Conservation (phyloP, 2,888 invertebrate genomes). For the Tryphoninae sp. region DNA sequence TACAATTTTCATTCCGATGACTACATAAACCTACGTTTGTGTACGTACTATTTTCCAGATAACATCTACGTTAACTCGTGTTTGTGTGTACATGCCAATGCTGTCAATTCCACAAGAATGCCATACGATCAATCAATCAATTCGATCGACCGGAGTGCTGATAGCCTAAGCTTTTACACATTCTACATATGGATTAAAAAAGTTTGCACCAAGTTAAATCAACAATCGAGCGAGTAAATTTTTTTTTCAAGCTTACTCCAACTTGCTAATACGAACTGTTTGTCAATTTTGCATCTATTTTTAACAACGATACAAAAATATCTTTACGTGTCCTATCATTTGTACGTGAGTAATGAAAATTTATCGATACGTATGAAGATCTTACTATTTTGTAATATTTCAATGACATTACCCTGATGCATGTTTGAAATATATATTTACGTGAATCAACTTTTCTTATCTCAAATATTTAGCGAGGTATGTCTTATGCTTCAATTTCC, state of each 20-base stretch:
- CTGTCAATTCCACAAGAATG: constrained; percentile 38
- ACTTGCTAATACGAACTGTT: neutral
- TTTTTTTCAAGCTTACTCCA: neutral
- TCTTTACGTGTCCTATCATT: too few relatives aligned
- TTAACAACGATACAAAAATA: too few relatives aligned
- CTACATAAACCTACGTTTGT: constrained; percentile 27
- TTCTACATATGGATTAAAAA: constrained; percentile 12
- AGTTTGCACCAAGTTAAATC: neutral
- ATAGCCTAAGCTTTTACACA: constrained; percentile 21
- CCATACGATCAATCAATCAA: constrained; percentile 51
- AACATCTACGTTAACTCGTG: neutral
- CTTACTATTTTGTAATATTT: too few relatives aligned
- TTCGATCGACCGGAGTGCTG: constrained; percentile 25
- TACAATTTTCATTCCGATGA: constrained; percentile 13
- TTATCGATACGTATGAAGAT: too few relatives aligned
- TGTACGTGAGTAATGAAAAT: too few relatives aligned
- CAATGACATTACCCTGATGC: neutral
- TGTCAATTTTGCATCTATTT: too few relatives aligned
- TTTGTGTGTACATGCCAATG: constrained; percentile 1
- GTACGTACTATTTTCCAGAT: neutral
- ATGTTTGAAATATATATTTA: neutral
- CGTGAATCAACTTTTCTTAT: neutral
- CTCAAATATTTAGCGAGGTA: neutral
- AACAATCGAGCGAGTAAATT: constrained; percentile 13
- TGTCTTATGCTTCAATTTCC: neutral